A percentile compares a stretch with the other conserved stretches of the same genome.
These are phyloP conservation scores for Diplogasteroides magnus DNA, from an alignment of 1,140 invertebrate species.

Conservation along the genomic window DNA sequence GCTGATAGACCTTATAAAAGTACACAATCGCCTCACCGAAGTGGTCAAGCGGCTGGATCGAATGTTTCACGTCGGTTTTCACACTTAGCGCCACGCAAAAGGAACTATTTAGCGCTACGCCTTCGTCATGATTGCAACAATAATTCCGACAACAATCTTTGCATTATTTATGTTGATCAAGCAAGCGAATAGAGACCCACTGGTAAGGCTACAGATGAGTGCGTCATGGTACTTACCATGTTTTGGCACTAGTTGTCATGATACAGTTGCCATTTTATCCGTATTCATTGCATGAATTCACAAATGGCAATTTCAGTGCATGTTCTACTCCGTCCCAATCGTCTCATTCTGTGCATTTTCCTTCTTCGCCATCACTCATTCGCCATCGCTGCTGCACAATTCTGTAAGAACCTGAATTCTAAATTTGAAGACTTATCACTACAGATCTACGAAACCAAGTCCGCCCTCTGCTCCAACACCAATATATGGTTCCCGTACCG, in stretches of 20 bases:
- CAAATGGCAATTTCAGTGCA: neutral
- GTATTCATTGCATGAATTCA: too few relatives aligned
- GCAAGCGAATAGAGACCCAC: neutral
- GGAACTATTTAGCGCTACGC: neutral
- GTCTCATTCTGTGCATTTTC: slow-evolving; percentile 30
- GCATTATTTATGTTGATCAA: neutral
- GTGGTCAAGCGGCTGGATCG: neutral
- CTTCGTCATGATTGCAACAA: neutral
- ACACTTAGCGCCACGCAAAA: neutral
- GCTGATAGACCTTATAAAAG: neutral
- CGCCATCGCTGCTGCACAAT: slow-evolving; percentile 34
- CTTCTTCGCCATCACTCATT: slow-evolving; percentile 28
- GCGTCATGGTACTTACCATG: too few relatives aligned
- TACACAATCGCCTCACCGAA: neutral
- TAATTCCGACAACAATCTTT: neutral
- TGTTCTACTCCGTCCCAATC: slow-evolving; percentile 19
- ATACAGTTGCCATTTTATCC: too few relatives aligned
- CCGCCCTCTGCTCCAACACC: slow-evolving; percentile 20
- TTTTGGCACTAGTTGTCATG: too few relatives aligned
- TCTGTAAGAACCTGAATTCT: slow-evolving; percentile 14
- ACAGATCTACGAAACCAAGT: slow-evolving; percentile 16
- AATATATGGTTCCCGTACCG: slow-evolving; percentile 24
- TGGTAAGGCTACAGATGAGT: neutral
- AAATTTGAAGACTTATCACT: neutral
- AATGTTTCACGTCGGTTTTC: neutral